A percentile compares a stretch with the other conserved stretches of the same genome.
Conservation (phyloP, 2,113 vertebrate genomes). For the Dascyllus trimaculatus region DNA sequence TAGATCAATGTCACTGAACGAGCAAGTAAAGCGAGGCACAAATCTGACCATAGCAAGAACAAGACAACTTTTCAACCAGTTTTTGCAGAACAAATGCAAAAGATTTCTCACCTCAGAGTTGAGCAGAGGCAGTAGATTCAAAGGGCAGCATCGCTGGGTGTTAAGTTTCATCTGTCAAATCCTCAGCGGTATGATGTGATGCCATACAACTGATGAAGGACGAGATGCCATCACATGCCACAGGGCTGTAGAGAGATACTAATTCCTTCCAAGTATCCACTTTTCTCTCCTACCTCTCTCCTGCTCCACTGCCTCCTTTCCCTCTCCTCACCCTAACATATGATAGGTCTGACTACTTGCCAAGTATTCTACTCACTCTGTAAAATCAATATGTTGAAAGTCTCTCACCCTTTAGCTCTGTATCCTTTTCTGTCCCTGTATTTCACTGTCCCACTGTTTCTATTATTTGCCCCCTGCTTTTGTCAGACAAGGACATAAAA, state of each 20-base stretch:
- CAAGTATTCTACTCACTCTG: conserved; percentile 25
- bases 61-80: not conserved
- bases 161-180: conserved; percentile 47
- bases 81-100: not conserved
- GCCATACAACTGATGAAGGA: conserved; percentile 38
- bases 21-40: not conserved
- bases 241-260: conserved; percentile 32
- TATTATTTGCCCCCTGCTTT: not conserved
- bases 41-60: not conserved
- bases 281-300: conserved; percentile 25
- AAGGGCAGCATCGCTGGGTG: not conserved
- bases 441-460: not conserved
- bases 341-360: conserved; percentile 41
- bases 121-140: conserved; percentile 13
- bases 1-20: not conserved
- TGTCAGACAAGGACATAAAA: not conserved
- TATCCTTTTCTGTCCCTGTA: not conserved
- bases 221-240: conserved; percentile 42
- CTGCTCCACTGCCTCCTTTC: not conserved
- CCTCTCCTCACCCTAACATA: conserved; percentile 30
- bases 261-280: conserved; percentile 35
- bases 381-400: conserved; percentile 56
- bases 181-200: conserved; percentile 40
- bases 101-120: conserved; percentile 42
- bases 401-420: not conserved